Evolutionary conservation across 2,113 vertebrate species (phyloP), one percentile per base, ranked within the genome.

Genomic region (Diglossa brunneiventris): DNA sequence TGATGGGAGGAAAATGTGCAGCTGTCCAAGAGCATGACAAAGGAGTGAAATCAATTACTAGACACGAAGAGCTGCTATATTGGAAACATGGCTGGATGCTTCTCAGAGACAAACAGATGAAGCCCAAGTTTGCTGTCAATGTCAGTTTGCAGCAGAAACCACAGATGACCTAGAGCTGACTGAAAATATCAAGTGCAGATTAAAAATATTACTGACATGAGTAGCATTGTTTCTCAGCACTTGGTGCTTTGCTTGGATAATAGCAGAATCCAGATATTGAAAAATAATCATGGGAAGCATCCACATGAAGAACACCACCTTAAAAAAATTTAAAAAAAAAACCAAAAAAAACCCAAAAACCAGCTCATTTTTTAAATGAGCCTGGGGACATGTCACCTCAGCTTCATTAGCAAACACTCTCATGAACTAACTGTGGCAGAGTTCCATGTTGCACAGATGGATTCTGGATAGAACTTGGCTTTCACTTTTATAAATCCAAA

Each of bases 1-100:
- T 70, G 63, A 55, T 62, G 33, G 44, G 15, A 92, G 15, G 39
- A 83, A 37, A 91, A 77, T 0, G 1, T 22, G 39, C 95, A 92
- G 94, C 85, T 96, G 94, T 33, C 55, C 4, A 5, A 85, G 59
- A 85, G 20, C 53, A 47, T 20, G 53, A 69, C 26, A 70, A 68
- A 84, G 70, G 33, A 83, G 42, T 39, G n/a, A 91, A 89, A 96
- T 92, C 64, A 83, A 87, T 92, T 78, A 83, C 44, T 55, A 46
- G 50, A 63, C 31, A 42, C 1, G 4, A 78, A 53, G 59, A 75
- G 39, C 53, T 93, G 58, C 67, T 66, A 28, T 61, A 24, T 8
- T 50, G 37, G 41, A 82, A 92, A 69, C 26, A 31, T 4, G 9
- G 56, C 30, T 26, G 49, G 27, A 72, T 69, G 50, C 50, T 73